These are phyloP conservation scores for Enoplosus armatus DNA, from an alignment of 2,797 vertebrate genomes.

Conservation along the genomic window DNA sequence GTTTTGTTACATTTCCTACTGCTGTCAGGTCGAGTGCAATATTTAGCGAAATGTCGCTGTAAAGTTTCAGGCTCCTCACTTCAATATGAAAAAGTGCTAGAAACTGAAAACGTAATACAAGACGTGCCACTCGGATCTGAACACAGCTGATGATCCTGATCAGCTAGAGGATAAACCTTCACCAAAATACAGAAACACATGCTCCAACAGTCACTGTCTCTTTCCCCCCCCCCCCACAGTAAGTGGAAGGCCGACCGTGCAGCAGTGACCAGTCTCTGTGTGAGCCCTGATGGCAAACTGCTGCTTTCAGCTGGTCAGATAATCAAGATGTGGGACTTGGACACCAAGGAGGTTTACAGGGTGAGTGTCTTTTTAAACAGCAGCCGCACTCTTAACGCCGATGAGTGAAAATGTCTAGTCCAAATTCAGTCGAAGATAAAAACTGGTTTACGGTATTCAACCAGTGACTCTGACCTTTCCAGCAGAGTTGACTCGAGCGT, in stretches of 20 bases:
- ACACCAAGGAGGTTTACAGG: conserved; percentile 97
- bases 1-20: neutral
- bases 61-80: conserved; percentile 2
- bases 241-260: conserved; percentile 98
- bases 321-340: conserved; percentile 99
- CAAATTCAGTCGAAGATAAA: neutral
- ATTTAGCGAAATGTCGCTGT: neutral
- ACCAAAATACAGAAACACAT: neutral
- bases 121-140: neutral
- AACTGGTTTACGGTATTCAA: no score
- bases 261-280: conserved; percentile 92
- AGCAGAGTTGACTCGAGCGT: neutral
- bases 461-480: neutral
- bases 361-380: conserved; percentile 81
- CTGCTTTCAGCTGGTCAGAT: conserved; percentile 94
- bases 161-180: neutral
- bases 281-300: conserved; percentile 97
- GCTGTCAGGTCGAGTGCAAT: neutral
- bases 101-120: neutral
- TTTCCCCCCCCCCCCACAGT: conserved; percentile 76
- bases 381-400: neutral
- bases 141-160: neutral
- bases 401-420: neutral
- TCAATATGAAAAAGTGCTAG: neutral
- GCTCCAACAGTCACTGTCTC: neutral